Percentiles rank a stretch among this genome's conserved stretches.
Conservation (phyloP, 2,113 vertebrate species). For the Bothrops jararaca region DNA sequence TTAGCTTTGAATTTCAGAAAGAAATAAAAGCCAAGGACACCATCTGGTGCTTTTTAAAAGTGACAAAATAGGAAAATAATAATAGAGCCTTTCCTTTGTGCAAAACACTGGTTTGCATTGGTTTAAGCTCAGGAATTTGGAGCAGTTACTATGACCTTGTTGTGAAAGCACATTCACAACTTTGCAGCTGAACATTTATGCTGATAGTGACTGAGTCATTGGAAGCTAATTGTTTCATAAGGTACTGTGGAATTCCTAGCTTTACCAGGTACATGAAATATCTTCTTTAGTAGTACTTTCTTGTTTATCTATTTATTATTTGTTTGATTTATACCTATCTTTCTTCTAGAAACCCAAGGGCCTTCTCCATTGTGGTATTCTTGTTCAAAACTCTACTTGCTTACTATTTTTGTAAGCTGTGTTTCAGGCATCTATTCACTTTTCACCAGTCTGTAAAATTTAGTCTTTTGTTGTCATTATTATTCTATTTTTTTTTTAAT, state of each 20-base stretch:
- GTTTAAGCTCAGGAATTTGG: background rate
- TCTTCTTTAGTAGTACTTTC: background rate
- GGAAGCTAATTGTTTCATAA: background rate
- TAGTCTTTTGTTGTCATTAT: background rate
- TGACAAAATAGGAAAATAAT: slow-evolving; percentile 2
- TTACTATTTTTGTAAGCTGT: background rate
- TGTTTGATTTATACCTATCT: background rate
- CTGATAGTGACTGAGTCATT: background rate
- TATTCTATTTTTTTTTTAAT: background rate
- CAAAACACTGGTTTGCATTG: background rate
- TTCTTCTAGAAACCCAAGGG: background rate
- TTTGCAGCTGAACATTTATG: background rate
- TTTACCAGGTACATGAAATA: background rate
- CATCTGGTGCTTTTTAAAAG: slow-evolving; percentile 28
- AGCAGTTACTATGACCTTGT: background rate
- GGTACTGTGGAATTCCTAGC: too few species aligned
- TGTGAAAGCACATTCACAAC: background rate
- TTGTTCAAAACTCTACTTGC: background rate
- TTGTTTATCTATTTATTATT: background rate
- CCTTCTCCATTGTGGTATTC: background rate
- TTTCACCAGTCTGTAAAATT: background rate
- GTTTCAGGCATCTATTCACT: background rate
- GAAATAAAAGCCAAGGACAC: slow-evolving; percentile 14
- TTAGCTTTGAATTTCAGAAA: slow-evolving; percentile 34
- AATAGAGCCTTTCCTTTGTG: background rate